Conservation (phyloP, 2,888 invertebrate species). For the Phyllotreta striolata region DNA sequence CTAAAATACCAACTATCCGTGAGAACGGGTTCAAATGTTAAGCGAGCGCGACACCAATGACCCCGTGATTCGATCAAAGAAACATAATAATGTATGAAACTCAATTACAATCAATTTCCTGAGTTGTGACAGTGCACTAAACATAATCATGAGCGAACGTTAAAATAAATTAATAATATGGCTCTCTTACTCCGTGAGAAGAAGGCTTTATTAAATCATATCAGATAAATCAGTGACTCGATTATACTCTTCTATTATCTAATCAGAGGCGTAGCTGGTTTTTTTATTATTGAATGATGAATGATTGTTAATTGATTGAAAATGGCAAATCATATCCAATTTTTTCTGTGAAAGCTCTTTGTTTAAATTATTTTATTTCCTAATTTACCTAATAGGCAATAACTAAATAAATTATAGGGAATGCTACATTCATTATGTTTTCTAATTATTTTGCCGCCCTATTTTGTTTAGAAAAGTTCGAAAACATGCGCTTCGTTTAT, state of each 20-base stretch:
- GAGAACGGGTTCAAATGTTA: constrained; percentile 13
- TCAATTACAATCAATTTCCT: constrained; percentile 43
- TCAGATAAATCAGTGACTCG: constrained; percentile 35
- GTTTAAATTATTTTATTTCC: no score
- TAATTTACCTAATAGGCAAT: no score
- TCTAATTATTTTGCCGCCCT: no score
- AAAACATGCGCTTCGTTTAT: no score
- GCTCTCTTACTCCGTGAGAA: constrained; percentile 37
- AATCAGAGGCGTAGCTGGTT: constrained; percentile 7
- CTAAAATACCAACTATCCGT: constrained; percentile 3
- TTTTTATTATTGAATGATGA: not conserved
- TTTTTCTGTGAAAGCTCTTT: no score
- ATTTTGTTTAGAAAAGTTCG: no score
- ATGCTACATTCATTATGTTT: no score
- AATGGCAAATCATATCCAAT: no score
- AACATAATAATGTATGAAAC: constrained; percentile 34
- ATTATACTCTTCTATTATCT: constrained; percentile 9
- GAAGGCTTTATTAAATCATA: constrained; percentile 35
- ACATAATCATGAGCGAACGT: constrained; percentile 38
- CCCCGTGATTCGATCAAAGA: constrained; percentile 29
- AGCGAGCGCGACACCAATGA: constrained; percentile 18
- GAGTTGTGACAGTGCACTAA: constrained; percentile 42
- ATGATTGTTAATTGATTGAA: no score
- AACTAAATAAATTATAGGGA: no score
- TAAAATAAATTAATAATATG: constrained; percentile 40